Evolutionary conservation across 1,140 invertebrate genomes (phyloP).

Genomic region (Ridgeia piscesae): DNA sequence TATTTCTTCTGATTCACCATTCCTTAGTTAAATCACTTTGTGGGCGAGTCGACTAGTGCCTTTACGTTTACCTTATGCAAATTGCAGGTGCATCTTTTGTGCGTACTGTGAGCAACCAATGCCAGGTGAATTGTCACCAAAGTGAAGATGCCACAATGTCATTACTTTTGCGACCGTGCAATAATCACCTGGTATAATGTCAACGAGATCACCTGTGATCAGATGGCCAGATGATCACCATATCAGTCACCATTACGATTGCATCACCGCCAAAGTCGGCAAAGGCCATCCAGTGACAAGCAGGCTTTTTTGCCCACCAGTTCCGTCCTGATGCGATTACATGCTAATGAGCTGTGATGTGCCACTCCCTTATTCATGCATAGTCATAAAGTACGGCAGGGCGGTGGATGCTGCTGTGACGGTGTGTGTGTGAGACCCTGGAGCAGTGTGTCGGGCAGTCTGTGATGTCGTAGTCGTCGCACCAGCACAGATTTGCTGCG

Average conservation of each 20-base stretch:
- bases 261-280: too few species aligned
- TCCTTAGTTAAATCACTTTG: background rate
- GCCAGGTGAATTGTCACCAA: background rate
- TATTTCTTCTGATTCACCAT: too few species aligned
- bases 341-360: background rate
- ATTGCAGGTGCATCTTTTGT: background rate
- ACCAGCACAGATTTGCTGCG: background rate
- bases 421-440: background rate
- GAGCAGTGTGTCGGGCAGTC: too few species aligned
- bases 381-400: background rate
- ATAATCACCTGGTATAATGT: background rate
- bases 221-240: background rate
- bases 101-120: background rate
- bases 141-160: background rate
- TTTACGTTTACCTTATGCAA: background rate
- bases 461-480: background rate
- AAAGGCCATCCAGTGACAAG: background rate
- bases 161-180: background rate
- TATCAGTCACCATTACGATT: too few species aligned
- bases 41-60: background rate
- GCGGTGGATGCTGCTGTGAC: background rate
- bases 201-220: background rate
- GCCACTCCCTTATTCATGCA: background rate
- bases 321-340: background rate
- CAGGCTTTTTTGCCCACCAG: background rate